Percentiles rank a stretch among this genome's conserved stretches.
phyloP scores from a whole-genome alignment of 1,140 invertebrate genomes.

The Bombus difficillimus region DNA sequence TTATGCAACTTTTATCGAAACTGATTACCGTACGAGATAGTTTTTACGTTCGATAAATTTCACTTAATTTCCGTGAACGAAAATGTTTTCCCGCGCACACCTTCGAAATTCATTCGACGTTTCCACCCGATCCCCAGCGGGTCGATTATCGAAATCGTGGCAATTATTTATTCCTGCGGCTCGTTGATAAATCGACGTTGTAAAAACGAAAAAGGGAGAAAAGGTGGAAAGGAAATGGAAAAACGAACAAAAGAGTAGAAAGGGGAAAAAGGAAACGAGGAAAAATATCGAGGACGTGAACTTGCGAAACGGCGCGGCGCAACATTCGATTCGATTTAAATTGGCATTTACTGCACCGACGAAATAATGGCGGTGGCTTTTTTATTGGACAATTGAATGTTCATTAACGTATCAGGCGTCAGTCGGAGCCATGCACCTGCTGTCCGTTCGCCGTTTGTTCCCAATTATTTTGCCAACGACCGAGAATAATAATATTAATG shows the following conservation, averaged over 20 bases:
- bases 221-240: neutral
- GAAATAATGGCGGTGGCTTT: slow-evolving; percentile 31
- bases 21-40: too few species aligned
- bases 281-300: slow-evolving; percentile 6
- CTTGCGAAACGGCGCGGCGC: slow-evolving; percentile 35
- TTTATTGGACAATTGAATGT: slow-evolving; percentile 55
- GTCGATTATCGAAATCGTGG: slow-evolving; percentile 1
- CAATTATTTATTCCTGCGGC: slow-evolving; percentile 18
- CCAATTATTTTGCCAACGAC: slow-evolving; percentile 37
- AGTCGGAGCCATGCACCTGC: slow-evolving; percentile 35
- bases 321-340: slow-evolving; percentile 45
- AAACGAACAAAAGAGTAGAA: neutral
- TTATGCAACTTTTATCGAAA: too few species aligned
- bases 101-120: neutral
- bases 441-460: slow-evolving; percentile 18
- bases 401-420: slow-evolving; percentile 62
- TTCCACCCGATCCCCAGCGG: neutral
- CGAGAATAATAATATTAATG: slow-evolving; percentile 54
- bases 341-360: slow-evolving; percentile 34
- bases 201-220: neutral
- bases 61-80: neutral
- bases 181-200: slow-evolving; percentile 23
- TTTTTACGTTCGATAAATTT: neutral
- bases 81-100: too few species aligned
- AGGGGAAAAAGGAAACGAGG: neutral